Evolutionary conservation across 2,888 invertebrate species (phyloP).

Genomic region (Eurytoma adleriae): DNA sequence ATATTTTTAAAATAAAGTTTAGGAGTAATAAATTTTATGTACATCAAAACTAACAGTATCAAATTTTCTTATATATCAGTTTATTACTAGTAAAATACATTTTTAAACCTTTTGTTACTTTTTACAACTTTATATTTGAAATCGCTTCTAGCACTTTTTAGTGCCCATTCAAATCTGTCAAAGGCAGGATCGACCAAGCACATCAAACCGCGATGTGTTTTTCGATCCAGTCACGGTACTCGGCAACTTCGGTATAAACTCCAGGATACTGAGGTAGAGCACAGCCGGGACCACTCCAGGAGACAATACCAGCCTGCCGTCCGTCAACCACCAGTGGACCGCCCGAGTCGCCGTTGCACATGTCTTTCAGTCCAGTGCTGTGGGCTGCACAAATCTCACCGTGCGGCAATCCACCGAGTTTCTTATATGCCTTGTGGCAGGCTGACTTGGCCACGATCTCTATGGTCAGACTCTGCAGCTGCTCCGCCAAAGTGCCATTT

Average conservation of each 20-base stretch:
- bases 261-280: constrained; percentile 76
- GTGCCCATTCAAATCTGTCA: too few species aligned
- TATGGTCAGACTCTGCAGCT: constrained; percentile 78
- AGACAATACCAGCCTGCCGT: constrained; percentile 65
- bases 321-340: constrained; percentile 64
- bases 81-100: too few species aligned
- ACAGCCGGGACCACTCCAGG: constrained; percentile 78
- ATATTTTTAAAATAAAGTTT: too few species aligned
- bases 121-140: too few species aligned
- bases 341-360: constrained; percentile 69
- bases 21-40: too few species aligned
- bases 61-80: too few species aligned
- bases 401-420: constrained; percentile 75
- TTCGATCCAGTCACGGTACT: constrained; percentile 74
- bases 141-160: too few species aligned
- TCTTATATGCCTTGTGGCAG: constrained; percentile 77
- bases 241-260: constrained; percentile 77
- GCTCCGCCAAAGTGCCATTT: constrained; percentile 59
- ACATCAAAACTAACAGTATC: too few species aligned
- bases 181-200: too few species aligned
- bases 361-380: constrained; percentile 77
- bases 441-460: constrained; percentile 77
- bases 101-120: too few species aligned
- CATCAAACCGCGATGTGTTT: constrained; percentile 3
- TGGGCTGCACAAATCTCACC: constrained; percentile 81